These are phyloP conservation scores for Meda fulgida DNA, from an alignment of 2,797 vertebrate species.

Conservation along the genomic window DNA sequence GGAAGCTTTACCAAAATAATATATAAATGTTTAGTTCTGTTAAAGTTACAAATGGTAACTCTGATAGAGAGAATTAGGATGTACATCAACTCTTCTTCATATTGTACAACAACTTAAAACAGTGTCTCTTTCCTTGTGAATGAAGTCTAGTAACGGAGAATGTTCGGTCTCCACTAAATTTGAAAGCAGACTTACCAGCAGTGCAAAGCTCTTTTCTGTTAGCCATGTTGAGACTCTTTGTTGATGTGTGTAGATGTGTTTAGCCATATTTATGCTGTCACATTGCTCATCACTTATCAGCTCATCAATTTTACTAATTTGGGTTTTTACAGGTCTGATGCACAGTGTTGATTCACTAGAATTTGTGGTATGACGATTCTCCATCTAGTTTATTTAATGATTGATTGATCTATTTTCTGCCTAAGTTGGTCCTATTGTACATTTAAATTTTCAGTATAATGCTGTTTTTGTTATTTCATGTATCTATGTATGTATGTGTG, in stretches of 20 bases:
- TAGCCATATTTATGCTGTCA: slow-evolving; percentile 49
- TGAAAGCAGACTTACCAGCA: slow-evolving; percentile 40
- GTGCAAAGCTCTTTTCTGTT: slow-evolving; percentile 13
- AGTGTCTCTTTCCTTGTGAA: background rate
- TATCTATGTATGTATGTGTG: too few relatives aligned
- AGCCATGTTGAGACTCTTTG: slow-evolving; percentile 27
- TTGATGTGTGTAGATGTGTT: background rate
- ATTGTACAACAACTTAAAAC: background rate
- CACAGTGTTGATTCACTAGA: background rate
- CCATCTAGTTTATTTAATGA: too few relatives aligned
- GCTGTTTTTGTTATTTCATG: too few relatives aligned
- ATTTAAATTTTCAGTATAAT: too few relatives aligned
- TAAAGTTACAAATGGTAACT: background rate
- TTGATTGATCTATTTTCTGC: too few relatives aligned
- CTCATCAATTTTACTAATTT: slow-evolving; percentile 20
- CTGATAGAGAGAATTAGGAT: background rate
- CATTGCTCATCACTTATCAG: slow-evolving; percentile 19
- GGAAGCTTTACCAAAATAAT: too few relatives aligned
- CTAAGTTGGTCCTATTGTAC: too few relatives aligned
- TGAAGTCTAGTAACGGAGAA: background rate
- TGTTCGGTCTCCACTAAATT: too few relatives aligned
- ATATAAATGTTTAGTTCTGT: background rate
- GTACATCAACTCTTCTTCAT: background rate
- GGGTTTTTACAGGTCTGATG: slow-evolving; percentile 11
- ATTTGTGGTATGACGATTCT: too few relatives aligned